Percentiles rank a stretch among this genome's conserved stretches.
Evolutionary conservation across 2,888 invertebrate species (phyloP).

Genomic region (Altica lythri): DNA sequence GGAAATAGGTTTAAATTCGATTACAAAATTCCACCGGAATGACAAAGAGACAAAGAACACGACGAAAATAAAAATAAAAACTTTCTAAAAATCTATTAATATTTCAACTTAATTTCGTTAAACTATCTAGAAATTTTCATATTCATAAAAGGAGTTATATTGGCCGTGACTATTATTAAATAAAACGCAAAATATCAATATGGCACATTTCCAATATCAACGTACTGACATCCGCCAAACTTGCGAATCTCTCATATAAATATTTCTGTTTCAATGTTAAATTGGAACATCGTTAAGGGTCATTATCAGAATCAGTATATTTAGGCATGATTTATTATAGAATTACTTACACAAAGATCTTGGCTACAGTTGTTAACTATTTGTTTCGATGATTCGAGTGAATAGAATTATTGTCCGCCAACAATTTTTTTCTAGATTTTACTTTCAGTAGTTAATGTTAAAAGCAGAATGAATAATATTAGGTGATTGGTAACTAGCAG

Average conservation of each 20-base stretch:
- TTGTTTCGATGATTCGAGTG: not conserved
- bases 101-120: too few species aligned
- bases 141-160: too few species aligned
- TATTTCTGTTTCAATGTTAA: slow-evolving; percentile 43
- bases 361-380: not conserved
- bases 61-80: too few species aligned
- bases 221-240: slow-evolving; percentile 36
- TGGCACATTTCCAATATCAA: slow-evolving; percentile 34
- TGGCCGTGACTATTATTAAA: too few species aligned
- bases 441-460: too few species aligned
- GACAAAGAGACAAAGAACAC: too few species aligned
- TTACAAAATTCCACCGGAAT: too few species aligned
- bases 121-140: too few species aligned
- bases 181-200: slow-evolving; percentile 14
- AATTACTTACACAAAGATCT: not conserved
- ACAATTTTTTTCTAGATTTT: not conserved
- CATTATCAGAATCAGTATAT: slow-evolving; percentile 39
- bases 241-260: slow-evolving; percentile 32
- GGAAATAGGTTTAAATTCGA: too few species aligned
- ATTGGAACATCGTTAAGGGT: slow-evolving; percentile 37
- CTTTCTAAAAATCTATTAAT: too few species aligned
- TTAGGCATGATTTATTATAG: slow-evolving; percentile 7
- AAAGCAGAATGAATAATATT: too few species aligned
- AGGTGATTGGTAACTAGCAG: too few species aligned
- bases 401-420: not conserved